Conservation (phyloP, 2,888 invertebrate genomes). For the Rotaria sp. region DNA sequence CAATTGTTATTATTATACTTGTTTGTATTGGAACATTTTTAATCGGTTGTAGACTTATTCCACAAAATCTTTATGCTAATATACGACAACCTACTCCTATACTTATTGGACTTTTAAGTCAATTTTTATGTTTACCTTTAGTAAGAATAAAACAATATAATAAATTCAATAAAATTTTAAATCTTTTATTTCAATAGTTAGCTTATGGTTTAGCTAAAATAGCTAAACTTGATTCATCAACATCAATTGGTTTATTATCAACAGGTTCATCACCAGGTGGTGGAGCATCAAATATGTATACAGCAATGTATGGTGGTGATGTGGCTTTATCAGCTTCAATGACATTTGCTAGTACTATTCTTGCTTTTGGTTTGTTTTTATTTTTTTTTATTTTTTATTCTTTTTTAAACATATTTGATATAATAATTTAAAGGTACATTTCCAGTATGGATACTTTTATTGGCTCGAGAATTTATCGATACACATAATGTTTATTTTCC, state of each 20-base stretch:
- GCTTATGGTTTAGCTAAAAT: constrained; percentile 47
- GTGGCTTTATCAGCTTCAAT: constrained; percentile 84
- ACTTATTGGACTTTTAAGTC: constrained; percentile 56
- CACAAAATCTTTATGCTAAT: constrained; percentile 49
- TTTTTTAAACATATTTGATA: too few species aligned
- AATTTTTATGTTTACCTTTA: constrained; percentile 58
- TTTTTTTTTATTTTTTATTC: neutral
- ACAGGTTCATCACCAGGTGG: constrained; percentile 60
- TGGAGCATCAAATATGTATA: constrained; percentile 93
- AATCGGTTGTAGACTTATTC: constrained; percentile 55
- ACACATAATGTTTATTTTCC: neutral
- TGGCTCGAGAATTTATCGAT: constrained; percentile 68
- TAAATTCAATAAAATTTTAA: neutral
- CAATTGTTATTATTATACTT: neutral
- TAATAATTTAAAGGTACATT: constrained; percentile 71
- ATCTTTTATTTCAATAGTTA: constrained; percentile 44
- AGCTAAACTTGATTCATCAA: constrained; percentile 45
- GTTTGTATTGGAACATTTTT: constrained; percentile 43
- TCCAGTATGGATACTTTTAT: constrained; percentile 80
- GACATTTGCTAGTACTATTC: constrained; percentile 81
- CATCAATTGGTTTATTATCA: constrained; percentile 56
- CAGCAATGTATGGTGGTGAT: constrained; percentile 80
- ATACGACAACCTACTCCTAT: constrained; percentile 56
- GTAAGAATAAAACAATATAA: neutral
- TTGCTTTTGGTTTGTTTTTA: constrained; percentile 66